Conservation (phyloP, 2,797 vertebrate species). For the Chromis chromis region DNA sequence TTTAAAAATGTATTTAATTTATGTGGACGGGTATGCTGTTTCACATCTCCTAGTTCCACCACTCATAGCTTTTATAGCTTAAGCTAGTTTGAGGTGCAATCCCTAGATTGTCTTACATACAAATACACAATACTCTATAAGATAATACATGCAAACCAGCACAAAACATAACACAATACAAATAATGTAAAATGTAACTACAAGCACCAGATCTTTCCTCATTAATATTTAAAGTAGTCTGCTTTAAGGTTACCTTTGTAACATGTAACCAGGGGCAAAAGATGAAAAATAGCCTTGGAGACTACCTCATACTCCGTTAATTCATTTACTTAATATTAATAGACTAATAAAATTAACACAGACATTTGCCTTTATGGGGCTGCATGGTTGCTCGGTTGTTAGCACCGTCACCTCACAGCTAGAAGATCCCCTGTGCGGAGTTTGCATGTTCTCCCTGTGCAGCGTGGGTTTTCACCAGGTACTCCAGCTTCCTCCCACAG, state of each 20-base stretch:
- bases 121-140: neutral
- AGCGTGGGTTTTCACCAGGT: too few species aligned
- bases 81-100: neutral
- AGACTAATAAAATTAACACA: neutral
- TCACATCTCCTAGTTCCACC: too few species aligned
- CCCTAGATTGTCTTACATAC: neutral
- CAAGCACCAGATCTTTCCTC: too few species aligned
- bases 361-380: too few species aligned
- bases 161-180: neutral
- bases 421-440: too few species aligned
- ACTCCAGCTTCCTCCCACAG: too few species aligned
- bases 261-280: neutral
- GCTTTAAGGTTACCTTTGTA: neutral
- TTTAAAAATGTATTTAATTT: too few species aligned
- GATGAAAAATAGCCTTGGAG: neutral
- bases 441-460: too few species aligned
- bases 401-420: too few species aligned
- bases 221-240: neutral
- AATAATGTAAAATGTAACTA: neutral
- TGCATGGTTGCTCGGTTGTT: too few species aligned
- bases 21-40: too few species aligned
- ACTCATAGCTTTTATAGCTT: too few species aligned
- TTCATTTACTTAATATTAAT: neutral
- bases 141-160: neutral
- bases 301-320: neutral